A percentile compares a stretch with the other conserved stretches of the same genome.
phyloP scores from a whole-genome alignment of 2,888 invertebrate species.

The Hypena proboscidalis region DNA sequence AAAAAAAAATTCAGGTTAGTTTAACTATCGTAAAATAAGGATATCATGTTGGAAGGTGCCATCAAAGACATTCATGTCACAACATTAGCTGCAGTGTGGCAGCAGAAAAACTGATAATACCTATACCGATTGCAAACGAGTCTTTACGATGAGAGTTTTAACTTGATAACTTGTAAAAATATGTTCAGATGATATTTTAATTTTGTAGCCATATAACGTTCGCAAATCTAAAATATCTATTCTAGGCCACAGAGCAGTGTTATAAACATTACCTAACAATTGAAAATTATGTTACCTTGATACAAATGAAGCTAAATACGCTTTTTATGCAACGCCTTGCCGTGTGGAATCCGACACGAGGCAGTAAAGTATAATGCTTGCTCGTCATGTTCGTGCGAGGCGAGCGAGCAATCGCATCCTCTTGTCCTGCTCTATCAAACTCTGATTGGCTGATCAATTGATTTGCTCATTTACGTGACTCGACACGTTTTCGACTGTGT shows the following conservation, averaged over 20 bases:
- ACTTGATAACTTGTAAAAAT: no score
- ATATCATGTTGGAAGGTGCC: no score
- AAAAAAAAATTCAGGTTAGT: no score
- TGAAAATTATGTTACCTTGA: slow-evolving; percentile 6
- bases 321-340: slow-evolving; percentile 16
- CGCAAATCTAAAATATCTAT: no score
- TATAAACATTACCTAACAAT: neutral
- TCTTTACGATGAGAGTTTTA: no score
- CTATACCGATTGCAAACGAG: no score
- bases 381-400: slow-evolving; percentile 8
- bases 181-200: no score
- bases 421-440: slow-evolving; percentile 19
- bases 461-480: slow-evolving; percentile 19
- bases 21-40: no score
- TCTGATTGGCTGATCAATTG: slow-evolving; percentile 17
- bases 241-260: neutral
- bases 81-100: no score
- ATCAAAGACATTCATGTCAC: no score
- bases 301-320: slow-evolving; percentile 6
- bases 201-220: no score
- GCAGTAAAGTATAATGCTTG: slow-evolving; percentile 14
- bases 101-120: no score
- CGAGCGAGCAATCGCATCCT: slow-evolving; percentile 19
- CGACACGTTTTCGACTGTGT: slow-evolving; percentile 4
- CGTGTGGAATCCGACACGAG: slow-evolving; percentile 8